Evolutionary conservation across 2,113 vertebrate genomes (phyloP), one percentile per base, ranked within the genome.

Genomic region (Toxotes jaculatrix): DNA sequence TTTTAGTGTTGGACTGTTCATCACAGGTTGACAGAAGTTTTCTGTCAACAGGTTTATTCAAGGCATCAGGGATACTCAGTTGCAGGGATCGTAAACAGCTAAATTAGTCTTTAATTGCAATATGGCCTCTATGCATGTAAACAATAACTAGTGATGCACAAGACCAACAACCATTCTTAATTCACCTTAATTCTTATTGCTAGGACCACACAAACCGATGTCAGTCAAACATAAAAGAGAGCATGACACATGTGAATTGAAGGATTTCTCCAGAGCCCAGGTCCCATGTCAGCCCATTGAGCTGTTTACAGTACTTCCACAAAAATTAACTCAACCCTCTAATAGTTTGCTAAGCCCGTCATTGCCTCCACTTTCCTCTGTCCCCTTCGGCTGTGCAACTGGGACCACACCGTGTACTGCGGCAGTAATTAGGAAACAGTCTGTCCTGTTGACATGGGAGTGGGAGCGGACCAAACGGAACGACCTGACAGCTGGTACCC

Each of bases 261-360:
- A 89, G 82, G 80, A 75, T 66, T 42, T 84, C 84, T 77, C 42
- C 51, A 66, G 61, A 77, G 73, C 68, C 70, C 55, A 47, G 72
- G 67, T 87, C 77, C 79, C 68, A 79, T 87, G 90, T 89, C 85
- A 86, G 75, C 60, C 68, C 82, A 78, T 61, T 87, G 83, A 92
- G 82, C 78, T 93, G 91, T 94, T 94, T 92, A 93, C 86, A 92
- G 80, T 91, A 80, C 82, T 88, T 80, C 82, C 80, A 83, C 88
- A 85, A 89, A 89, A 92, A 86, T 92, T 89, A 90, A 92, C 87
- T 92, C 88, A 92, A 89, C 84, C 87, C 77, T 89, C 84, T 92
- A 92, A 93, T 91, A 91, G 88, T 89, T 92, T 91, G 88, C 83
- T 74, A 86, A 90, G 87, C 73, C 88, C 83, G 77, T 90, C 90